These are phyloP conservation scores for Alitta virens DNA, from an alignment of 2,888 invertebrate genomes.

Conservation along the genomic window DNA sequence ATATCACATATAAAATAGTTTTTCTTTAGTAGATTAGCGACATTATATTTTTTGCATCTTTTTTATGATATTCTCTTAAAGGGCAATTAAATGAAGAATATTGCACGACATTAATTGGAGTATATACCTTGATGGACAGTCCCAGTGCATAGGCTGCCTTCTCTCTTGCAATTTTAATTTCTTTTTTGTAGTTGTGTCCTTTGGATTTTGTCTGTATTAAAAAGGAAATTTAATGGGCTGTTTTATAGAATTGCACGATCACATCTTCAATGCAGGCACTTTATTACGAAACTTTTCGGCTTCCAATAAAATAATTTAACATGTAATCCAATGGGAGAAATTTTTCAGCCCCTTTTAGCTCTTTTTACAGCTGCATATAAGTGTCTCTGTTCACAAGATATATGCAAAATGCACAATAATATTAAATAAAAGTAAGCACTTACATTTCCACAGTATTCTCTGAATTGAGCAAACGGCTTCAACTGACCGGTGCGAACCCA, in stretches of 20 bases:
- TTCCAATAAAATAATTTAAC: too few relatives aligned
- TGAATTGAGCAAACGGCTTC: conserved; percentile 31
- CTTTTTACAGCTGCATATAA: too few relatives aligned
- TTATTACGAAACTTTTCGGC: too few relatives aligned
- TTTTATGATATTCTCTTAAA: too few relatives aligned
- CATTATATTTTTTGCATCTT: too few relatives aligned
- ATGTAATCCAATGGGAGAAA: too few relatives aligned
- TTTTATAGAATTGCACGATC: too few relatives aligned
- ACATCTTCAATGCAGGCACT: too few relatives aligned
- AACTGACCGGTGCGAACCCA: conserved; percentile 37
- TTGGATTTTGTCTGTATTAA: not conserved
- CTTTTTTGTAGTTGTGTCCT: conserved; percentile 31
- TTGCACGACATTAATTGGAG: too few relatives aligned
- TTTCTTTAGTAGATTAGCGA: too few relatives aligned
- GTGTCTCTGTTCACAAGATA: not conserved
- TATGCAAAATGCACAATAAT: not conserved
- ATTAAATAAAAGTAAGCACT: not conserved
- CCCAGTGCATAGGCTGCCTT: conserved; percentile 36
- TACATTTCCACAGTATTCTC: conserved; percentile 7
- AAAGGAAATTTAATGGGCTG: not conserved
- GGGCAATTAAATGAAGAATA: too few relatives aligned
- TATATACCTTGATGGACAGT: conserved; percentile 34
- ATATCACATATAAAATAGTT: too few relatives aligned
- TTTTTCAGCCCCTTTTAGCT: not conserved
- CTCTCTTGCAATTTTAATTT: conserved; percentile 34